phyloP scores from a whole-genome alignment of 1,140 invertebrate species.

The Gonioctena quinquepunctata region DNA sequence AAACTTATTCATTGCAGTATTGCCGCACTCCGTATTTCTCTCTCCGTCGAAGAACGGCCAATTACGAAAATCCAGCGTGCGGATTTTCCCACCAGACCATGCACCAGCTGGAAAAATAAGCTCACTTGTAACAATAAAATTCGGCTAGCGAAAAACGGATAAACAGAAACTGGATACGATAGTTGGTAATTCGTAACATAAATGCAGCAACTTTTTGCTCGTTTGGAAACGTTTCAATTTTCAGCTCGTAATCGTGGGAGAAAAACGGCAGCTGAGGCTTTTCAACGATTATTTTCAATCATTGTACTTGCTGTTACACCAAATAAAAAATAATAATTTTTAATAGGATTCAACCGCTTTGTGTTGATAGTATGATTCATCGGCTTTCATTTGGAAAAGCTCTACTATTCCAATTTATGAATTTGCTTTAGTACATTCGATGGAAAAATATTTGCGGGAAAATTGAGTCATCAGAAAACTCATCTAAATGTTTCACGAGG shows the following conservation, averaged over 20 bases:
- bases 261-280: constrained; percentile 26
- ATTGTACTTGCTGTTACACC: neutral
- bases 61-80: too few relatives aligned
- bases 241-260: constrained; percentile 16
- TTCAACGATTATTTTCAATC: constrained; percentile 29
- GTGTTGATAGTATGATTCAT: neutral
- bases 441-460: too few relatives aligned
- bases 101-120: neutral
- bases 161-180: neutral
- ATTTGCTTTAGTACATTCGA: too few relatives aligned
- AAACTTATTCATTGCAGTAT: too few relatives aligned
- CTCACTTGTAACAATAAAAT: neutral
- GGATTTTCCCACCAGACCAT: neutral
- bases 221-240: constrained; percentile 13
- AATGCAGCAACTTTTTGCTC: neutral
- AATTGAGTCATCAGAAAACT: too few relatives aligned
- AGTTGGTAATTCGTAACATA: constrained; percentile 18
- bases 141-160: neutral
- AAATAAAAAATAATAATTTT: constrained; percentile 21
- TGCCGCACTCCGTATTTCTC: too few relatives aligned
- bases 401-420: too few relatives aligned
- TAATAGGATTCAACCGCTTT: constrained; percentile 6
- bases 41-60: too few relatives aligned
- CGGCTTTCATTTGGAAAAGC: too few relatives aligned
- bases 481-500: too few relatives aligned